These are phyloP conservation scores for Bolborhynchus lineola DNA, from an alignment of 2,113 vertebrate species.

Conservation along the genomic window DNA sequence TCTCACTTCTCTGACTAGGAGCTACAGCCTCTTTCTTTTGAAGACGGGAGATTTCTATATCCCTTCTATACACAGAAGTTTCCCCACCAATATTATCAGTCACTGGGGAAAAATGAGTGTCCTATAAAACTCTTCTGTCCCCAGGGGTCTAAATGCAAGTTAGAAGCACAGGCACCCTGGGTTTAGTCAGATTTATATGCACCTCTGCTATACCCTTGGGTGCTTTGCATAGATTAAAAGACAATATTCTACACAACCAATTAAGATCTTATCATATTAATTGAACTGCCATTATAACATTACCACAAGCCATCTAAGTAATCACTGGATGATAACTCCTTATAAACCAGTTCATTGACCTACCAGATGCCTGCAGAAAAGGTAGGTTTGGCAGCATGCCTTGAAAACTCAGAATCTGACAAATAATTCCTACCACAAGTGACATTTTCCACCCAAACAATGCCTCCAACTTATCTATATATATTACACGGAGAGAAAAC, in stretches of 20 bases:
- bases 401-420: neutral
- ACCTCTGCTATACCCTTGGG: slow-evolving; percentile 34
- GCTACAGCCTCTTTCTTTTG: neutral
- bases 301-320: slow-evolving; percentile 58
- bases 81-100: neutral
- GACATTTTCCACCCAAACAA: neutral
- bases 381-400: slow-evolving; percentile 6
- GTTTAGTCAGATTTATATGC: slow-evolving; percentile 46
- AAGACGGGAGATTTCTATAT: neutral
- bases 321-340: slow-evolving; percentile 61
- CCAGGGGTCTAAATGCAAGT: neutral
- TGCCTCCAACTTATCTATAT: neutral
- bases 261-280: slow-evolving; percentile 73
- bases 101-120: neutral
- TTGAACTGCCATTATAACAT: slow-evolving; percentile 67
- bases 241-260: slow-evolving; percentile 68
- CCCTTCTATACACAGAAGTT: neutral
- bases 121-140: neutral
- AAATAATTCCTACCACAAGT: neutral
- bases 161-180: neutral
- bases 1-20: neutral
- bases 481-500: neutral
- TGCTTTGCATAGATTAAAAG: slow-evolving; percentile 60
- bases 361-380: slow-evolving; percentile 33
- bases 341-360: slow-evolving; percentile 27